Evolutionary conservation across 2,888 invertebrate species (phyloP).

Genomic region (Steinernema carpocapsae): DNA sequence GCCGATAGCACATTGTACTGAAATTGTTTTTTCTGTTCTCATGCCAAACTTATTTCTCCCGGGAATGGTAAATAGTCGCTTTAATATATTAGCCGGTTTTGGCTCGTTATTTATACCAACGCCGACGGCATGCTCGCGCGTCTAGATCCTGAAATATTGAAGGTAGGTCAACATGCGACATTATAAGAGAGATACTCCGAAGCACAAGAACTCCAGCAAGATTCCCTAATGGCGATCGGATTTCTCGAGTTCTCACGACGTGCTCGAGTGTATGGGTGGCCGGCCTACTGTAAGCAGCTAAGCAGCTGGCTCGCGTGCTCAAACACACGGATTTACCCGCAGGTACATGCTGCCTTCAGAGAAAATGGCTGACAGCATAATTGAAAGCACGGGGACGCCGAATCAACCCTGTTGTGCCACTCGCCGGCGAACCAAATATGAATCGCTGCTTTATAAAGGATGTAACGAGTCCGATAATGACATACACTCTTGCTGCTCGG

Average conservation of each 20-base stretch:
- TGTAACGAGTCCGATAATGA: slow-evolving; percentile 26
- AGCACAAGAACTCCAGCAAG: not conserved
- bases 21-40: slow-evolving; percentile 31
- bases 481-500: not conserved
- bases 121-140: not conserved
- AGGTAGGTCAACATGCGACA: slow-evolving; percentile 12
- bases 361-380: not conserved
- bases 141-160: not conserved
- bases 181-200: not conserved
- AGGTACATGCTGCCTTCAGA: not conserved
- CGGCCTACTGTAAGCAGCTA: not conserved
- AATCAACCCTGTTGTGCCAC: not conserved
- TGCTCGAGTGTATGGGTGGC: not conserved
- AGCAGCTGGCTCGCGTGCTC: not conserved
- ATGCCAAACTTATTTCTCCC: slow-evolving; percentile 27
- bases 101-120: not conserved
- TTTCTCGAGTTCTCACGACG: not conserved
- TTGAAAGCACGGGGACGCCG: not conserved
- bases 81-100: slow-evolving; percentile 17
- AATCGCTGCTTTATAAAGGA: not conserved
- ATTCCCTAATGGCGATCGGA: not conserved
- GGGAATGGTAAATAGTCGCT: slow-evolving; percentile 9
- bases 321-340: not conserved
- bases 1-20: slow-evolving; percentile 29
- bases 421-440: slow-evolving; percentile 12